phyloP scores from a whole-genome alignment of 1,140 invertebrate genomes.

The Penaeus vannamei region DNA sequence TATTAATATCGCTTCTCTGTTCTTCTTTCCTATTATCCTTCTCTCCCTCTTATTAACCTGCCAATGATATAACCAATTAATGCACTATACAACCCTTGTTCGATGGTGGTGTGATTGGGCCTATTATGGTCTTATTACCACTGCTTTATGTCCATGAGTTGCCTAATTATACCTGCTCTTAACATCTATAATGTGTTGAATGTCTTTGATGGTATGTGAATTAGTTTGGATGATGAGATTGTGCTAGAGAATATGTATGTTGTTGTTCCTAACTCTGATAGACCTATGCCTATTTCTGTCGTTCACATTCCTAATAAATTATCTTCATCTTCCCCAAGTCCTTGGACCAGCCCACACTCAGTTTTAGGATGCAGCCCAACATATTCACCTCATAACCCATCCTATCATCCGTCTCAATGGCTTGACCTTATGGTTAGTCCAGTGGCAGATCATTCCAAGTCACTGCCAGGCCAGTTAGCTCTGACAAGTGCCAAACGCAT shows the following conservation, averaged over 20 bases:
- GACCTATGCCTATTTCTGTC: slow-evolving; percentile 58
- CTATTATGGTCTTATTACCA: no score
- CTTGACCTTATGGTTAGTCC: slow-evolving; percentile 58
- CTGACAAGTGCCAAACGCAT: slow-evolving; percentile 29
- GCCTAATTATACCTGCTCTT: no score
- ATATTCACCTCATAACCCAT: not conserved
- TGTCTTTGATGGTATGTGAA: not conserved
- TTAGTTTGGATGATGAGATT: slow-evolving; percentile 42
- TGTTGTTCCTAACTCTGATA: slow-evolving; percentile 17
- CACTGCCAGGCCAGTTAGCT: slow-evolving; percentile 22
- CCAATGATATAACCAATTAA: no score
- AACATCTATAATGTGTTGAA: no score
- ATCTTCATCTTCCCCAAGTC: slow-evolving; percentile 25
- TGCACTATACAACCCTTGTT: no score
- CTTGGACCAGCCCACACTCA: slow-evolving; percentile 11
- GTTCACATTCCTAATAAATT: slow-evolving; percentile 45
- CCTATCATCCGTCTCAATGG: slow-evolving; percentile 48
- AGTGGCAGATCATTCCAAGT: not conserved
- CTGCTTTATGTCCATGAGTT: no score
- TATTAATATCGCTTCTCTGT: no score
- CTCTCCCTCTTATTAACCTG: no score
- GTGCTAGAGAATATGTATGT: slow-evolving; percentile 60
- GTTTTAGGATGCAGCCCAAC: not conserved
- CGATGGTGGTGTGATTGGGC: no score
- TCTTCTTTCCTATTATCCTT: no score